A percentile compares a stretch with the other conserved stretches of the same genome.
Conservation (phyloP, 2,888 invertebrate genomes). For the Drosophila longiperda region DNA sequence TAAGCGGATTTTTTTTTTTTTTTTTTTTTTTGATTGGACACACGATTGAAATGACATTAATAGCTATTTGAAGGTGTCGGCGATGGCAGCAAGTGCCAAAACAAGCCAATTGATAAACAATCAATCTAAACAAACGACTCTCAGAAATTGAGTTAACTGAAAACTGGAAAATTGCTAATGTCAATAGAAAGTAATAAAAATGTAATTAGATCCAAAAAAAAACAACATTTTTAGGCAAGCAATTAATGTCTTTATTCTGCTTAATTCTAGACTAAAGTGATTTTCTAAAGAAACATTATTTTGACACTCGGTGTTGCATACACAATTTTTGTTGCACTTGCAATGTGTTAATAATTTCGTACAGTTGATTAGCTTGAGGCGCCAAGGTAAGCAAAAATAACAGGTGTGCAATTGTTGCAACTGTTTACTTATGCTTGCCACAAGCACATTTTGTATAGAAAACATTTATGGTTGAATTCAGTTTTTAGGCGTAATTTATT, state of each 20-base stretch:
- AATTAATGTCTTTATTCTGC: slow-evolving; percentile 18
- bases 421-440: neutral
- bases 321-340: slow-evolving; percentile 16
- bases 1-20: slow-evolving; percentile 53
- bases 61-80: slow-evolving; percentile 66
- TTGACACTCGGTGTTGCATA: slow-evolving; percentile 22
- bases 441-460: neutral
- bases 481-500: neutral
- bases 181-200: neutral
- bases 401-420: slow-evolving; percentile 18
- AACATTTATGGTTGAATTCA: neutral
- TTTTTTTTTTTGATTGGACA: slow-evolving; percentile 52
- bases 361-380: slow-evolving; percentile 14
- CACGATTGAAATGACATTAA: slow-evolving; percentile 75
- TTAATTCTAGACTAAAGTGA: slow-evolving; percentile 2
- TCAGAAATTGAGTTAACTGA: neutral
- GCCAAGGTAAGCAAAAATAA: slow-evolving; percentile 21
- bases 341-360: slow-evolving; percentile 38
- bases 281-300: slow-evolving; percentile 21
- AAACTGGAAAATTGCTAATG: neutral
- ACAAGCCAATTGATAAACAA: slow-evolving; percentile 48
- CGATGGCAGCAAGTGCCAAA: slow-evolving; percentile 67
- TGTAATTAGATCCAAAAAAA: neutral
- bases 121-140: slow-evolving; percentile 18
- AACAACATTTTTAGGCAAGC: neutral